Percentiles rank a stretch among this genome's conserved stretches.
Conservation (phyloP, 2,888 invertebrate species). For the Xanthia icteritia region DNA sequence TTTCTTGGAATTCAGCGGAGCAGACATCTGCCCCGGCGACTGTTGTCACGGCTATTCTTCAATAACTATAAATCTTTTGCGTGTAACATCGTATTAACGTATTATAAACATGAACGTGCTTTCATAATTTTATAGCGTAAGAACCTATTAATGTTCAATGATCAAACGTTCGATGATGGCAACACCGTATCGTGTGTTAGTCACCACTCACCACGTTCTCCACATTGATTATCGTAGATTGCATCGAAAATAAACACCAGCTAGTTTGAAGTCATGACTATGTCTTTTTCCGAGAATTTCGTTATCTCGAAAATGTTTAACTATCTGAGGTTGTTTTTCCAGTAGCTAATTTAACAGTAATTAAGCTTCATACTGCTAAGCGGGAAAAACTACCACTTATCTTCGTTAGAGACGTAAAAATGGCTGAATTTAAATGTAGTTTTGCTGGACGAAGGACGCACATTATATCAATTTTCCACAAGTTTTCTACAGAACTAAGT, state of each 20-base stretch:
- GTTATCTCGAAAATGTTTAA: constrained; percentile 48
- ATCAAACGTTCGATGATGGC: constrained; percentile 55
- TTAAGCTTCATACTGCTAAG: constrained; percentile 42
- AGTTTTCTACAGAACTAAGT: constrained; percentile 30
- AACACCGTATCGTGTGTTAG: constrained; percentile 25
- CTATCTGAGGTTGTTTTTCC: constrained; percentile 29
- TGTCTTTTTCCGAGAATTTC: constrained; percentile 50
- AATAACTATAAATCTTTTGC: constrained; percentile 57
- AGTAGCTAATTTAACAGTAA: constrained; percentile 41
- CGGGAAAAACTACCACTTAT: constrained; percentile 35
- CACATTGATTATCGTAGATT: constrained; percentile 40
- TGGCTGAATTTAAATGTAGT: constrained; percentile 17
- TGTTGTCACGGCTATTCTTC: constrained; percentile 50
- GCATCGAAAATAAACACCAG: constrained; percentile 53
- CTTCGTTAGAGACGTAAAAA: constrained; percentile 30
- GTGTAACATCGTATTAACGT: constrained; percentile 37
- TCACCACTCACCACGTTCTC: constrained; percentile 27
- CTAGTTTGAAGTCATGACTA: constrained; percentile 40
- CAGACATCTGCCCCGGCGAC: constrained; percentile 35
- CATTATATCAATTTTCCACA: constrained; percentile 23
- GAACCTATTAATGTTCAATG: constrained; percentile 48
- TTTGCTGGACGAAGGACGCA: background rate
- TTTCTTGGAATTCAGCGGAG: constrained; percentile 51
- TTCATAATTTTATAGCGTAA: constrained; percentile 58
- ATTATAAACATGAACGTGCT: constrained; percentile 50